Base-by-base conservation (phyloP, 2,888 invertebrate species). In the Cetonia aurata region DNA sequence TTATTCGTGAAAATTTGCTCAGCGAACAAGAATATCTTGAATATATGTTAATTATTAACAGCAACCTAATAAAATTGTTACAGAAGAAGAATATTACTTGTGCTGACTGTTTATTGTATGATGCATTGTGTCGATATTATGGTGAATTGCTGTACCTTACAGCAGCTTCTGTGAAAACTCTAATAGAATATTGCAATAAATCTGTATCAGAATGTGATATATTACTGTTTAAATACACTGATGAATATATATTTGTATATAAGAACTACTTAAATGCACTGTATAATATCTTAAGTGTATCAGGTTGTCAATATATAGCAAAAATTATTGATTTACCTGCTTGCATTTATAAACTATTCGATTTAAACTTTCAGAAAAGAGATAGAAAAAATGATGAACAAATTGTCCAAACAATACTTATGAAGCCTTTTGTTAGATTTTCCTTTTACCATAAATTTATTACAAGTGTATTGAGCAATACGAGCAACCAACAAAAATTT, bases 271-370 rank as follows among this genome's bases (percentile, higher is more conserved):
- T 91, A 55, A 86, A 89, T 83, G 88, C 89, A 77, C 87, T 92
- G 81, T 92, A 92, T 83, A 91, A 93, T 87, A 87, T 92, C 73
- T 90, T 91, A 79, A 91, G 92, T 76, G 86, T 92, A 73, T 89
- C 91, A 79, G 93, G 92, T 42, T 92, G 93, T 79, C 80, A 86
- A 52, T 89, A 90, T 76, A 90, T 92, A 68, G 88, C 90, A 73
- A 88, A 87, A 81, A 80, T 89, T 65, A 86, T 92, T 71, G 90
- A 91, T 78, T 86, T 90, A 60, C 88, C 89, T 19, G 86, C 86
- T 74, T 85, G 84, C 69, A 75, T 83, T 52, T 81, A 79, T 62
- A 83, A 79, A 77, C 71, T 78, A 65, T 74, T 77, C 4, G 79
- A 78, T 44, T 68, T 67, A 62, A 73, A 75, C 57, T 60, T 46